Evolutionary conservation across 2,797 vertebrate genomes (phyloP).

Genomic region (Spinus olivaceus): DNA sequence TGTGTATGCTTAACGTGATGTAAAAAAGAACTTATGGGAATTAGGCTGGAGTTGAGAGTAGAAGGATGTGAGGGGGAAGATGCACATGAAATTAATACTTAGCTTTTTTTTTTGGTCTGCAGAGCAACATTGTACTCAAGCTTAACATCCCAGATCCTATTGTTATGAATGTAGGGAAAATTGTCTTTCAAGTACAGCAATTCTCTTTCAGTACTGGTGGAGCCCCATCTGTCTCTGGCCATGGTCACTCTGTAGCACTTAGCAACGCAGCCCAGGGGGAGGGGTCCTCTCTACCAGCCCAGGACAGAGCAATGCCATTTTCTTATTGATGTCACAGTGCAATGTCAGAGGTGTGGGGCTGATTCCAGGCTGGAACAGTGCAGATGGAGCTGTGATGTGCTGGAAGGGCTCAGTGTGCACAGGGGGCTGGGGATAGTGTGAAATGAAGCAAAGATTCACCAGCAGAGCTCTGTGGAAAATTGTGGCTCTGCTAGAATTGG

Average conservation of each 20-base stretch:
- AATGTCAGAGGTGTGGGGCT: neutral
- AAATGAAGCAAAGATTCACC: neutral
- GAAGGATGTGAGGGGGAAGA: neutral
- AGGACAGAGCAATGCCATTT: neutral
- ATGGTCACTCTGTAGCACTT: neutral
- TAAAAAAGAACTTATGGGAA: neutral
- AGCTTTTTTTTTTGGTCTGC: neutral
- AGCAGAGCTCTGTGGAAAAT: neutral
- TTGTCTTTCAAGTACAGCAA: neutral
- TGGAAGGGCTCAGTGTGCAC: neutral
- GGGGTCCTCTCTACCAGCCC: neutral
- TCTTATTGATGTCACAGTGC: neutral
- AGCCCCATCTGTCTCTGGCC: neutral
- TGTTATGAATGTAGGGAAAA: neutral
- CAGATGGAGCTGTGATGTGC: neutral
- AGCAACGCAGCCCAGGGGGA: neutral
- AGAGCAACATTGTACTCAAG: neutral
- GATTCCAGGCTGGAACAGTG: neutral
- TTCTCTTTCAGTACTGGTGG: neutral
- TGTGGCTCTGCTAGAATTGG: neutral
- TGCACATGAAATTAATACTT: neutral
- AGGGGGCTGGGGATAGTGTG: accelerated
- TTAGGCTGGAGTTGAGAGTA: neutral
- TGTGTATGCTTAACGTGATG: neutral
- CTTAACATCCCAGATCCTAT: neutral